Evolutionary conservation across 2,888 invertebrate genomes (phyloP), one percentile per base, ranked within the genome.

Genomic region (Apocheima hispidaria): DNA sequence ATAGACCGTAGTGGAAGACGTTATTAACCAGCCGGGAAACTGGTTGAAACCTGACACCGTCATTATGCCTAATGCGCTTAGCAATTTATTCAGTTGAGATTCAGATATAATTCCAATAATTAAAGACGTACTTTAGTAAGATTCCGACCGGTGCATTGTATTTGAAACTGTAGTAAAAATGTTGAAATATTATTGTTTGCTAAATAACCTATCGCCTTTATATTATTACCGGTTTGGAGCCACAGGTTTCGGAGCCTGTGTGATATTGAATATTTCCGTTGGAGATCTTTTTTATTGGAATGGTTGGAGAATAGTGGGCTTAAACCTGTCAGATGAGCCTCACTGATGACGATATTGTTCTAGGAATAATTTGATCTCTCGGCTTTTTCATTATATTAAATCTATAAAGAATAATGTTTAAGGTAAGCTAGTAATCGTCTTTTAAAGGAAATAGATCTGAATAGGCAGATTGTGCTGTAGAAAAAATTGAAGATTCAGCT

Each of bases 201-300:
- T 78, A 78, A 71, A 76, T 84, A 89, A 87, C 85, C 86, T 88
- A 88, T 87, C 86, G 81, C 84, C 82, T 83, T 82, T 81, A 77
- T 75, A 72, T 72, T 75, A 68, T 77, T 88, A 87, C 89, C 88
- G 87, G 89, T 90, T 90, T 85, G 74, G 71, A 69, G 73, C 76
- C n/a, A 73, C 76, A 74, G 73, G 35, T 38, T 74, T 78, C 50
- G n/a, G 77, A 78, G 78, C 74, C 75, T 77, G 78, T 73, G 77
- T 73, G 77, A 77, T 81, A 79, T 74, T 73, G 79, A 81, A 85
- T 86, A 86, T 86, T 86, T 88, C 86, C 82, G 83, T 84, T 86
- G 82, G 72, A 76, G 75, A 77, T 79, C 74, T 81, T 82, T 80
- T 78, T 78, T 72, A 78, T 82, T 80, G 73, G 72, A 73, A 75